Evolutionary conservation across 2,888 invertebrate species (phyloP).

Genomic region (Drosophila pegasa): DNA sequence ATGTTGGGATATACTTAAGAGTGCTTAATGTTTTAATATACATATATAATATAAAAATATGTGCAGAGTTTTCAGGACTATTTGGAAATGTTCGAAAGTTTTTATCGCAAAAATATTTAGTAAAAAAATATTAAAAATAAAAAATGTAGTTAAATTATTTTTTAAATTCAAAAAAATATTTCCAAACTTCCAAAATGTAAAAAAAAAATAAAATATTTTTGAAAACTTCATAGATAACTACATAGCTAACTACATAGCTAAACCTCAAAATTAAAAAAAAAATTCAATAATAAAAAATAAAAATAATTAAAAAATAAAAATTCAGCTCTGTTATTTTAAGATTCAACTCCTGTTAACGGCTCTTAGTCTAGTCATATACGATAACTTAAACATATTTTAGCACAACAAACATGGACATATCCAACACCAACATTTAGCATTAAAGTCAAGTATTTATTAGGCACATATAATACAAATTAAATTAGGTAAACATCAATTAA

Average conservation of each 20-base stretch:
- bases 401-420: not conserved
- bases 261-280: no score
- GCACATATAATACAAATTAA: constrained; percentile 1
- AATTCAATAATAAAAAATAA: no score
- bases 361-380: not conserved
- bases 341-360: not conserved
- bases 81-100: no score
- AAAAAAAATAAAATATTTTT: not conserved
- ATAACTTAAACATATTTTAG: not conserved
- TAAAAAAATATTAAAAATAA: no score
- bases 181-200: no score
- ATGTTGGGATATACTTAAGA: no score
- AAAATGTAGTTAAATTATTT: not conserved
- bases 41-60: no score
- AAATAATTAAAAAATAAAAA: not conserved
- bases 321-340: not conserved
- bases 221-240: not conserved
- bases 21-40: no score
- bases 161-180: no score
- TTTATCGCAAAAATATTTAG: not conserved
- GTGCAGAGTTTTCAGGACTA: no score
- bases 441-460: not conserved
- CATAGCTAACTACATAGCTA: no score
- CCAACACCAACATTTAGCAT: constrained; percentile 1
- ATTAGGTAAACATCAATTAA: constrained; percentile 7